Base-by-base conservation (phyloP, 2,113 vertebrate species). In the Platanista minor region DNA sequence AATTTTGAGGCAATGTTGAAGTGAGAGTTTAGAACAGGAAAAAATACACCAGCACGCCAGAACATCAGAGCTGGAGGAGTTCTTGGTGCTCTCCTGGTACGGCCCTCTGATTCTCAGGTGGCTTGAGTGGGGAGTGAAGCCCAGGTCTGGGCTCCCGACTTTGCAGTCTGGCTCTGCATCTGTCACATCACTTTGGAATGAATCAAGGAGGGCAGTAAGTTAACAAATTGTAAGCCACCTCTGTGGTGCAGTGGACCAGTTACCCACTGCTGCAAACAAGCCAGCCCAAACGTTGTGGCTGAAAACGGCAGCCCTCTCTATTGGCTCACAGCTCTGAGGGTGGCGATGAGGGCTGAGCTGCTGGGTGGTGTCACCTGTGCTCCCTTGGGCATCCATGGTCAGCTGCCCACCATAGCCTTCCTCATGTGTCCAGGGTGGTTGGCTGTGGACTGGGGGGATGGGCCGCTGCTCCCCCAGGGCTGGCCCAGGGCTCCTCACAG, bases 1-100 rank as follows among this genome's bases (percentile, higher is more conserved):
- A 71, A 25, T 43, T 81, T 21, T 49, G 69, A 87, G 46, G 36
- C 33, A 49, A 62, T 27, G n/a, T 36, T 52, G 15, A 71, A 23
- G 5, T 87, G n/a, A 84, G 4, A 89, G 4, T 90, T 83, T 77
- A 33, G 27, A 46, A 75, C 21, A 66, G 25, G 36, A 52, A 69
- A 14, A 61, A 25, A 36, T 61, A 3, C 46, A 59, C 12, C 3
- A n/a, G 29, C 84, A 59, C 8, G 33, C 88, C 27, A 11, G 41
- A 59, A 36, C 1, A 0, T 52, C 88, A 8, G 21, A 61, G 12
- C 41, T 6, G 0, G 49, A 27, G 10, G n/a, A 27, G 12, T 78
- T 15, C 14, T 54, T 15, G 57, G 8, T 1, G 4, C 17, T 39
- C 61, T 36, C 12, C 14, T 36, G 23, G 8, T 52, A n/a, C 23